Base-by-base conservation (phyloP, 1,140 invertebrate species). In the Drosophila miranda region DNA sequence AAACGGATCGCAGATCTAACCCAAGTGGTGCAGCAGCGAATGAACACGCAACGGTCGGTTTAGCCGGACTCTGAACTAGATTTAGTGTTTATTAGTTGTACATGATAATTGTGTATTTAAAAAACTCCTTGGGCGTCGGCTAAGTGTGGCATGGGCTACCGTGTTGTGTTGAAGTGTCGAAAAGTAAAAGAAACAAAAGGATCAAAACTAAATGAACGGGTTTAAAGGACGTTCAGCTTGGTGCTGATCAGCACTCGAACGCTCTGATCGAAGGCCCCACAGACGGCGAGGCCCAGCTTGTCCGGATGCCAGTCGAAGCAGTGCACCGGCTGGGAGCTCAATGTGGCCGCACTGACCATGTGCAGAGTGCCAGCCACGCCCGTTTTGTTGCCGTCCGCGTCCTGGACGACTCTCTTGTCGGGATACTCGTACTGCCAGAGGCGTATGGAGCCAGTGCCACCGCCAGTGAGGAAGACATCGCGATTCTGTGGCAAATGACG, bases 391-490 rank as follows among this genome's bases (percentile, higher is more conserved):
- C 95, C 96, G 62, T 97, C 94, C 68, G 96, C 94, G 51, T 90
- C 87, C 46, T 94, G 93, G 54, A 93, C 92, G 44, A 92, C 93
- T 51, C 97, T 92, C 69, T 95, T 95, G 34, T 94, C 93, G 5
- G 98, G 97, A 92, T 99, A 99, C 72, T 95, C 94, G 90, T 99
- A 99, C 94, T 98, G 96, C 98, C 98, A 99, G 11, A 99, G 91
- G 78, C 95, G 94, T 2, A 99, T 88, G 16, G 96, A 95, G 28
- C 98, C 98, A 86, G 94, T 94, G 9, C 98, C 98, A 7, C 97
- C 97, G 75, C 95, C 95, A 0, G 98, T 98, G 76, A 96, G 93
- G 90, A 99, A 99, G n/a, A 99, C 91, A 90, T 99, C 98, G 53
- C 98, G 93, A 91, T 99, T 98, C 92, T 99, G 98, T 1, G 98